These are phyloP conservation scores for Ctenoplectra terminalis DNA, from an alignment of 1,140 invertebrate genomes.

Conservation along the genomic window DNA sequence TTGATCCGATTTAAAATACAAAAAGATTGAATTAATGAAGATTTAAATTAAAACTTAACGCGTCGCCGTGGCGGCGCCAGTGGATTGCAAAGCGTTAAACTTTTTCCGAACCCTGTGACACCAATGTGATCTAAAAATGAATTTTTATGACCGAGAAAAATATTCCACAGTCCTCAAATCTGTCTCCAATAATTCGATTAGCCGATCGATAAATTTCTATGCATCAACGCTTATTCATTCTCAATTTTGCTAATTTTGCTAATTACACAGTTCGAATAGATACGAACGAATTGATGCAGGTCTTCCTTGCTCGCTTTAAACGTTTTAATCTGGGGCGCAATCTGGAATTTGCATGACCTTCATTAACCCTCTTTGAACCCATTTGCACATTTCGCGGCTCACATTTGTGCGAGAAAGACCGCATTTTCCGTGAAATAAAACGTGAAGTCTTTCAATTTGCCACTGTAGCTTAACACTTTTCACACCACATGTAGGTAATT, in stretches of 20 bases:
- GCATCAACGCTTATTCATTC: not conserved
- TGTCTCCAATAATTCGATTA: not conserved
- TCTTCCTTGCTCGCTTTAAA: not conserved
- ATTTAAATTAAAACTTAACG: too few relatives aligned
- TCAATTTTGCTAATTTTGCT: not conserved
- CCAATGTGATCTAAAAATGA: too few relatives aligned
- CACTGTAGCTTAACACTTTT: not conserved
- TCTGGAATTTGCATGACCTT: slow-evolving; percentile 30
- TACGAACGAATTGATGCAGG: not conserved
- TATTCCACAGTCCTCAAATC: too few relatives aligned
- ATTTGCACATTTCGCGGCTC: slow-evolving; percentile 7
- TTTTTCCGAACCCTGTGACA: too few relatives aligned
- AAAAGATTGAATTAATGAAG: too few relatives aligned
- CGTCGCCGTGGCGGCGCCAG: too few relatives aligned
- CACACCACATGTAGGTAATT: too few relatives aligned
- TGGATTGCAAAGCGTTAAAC: too few relatives aligned
- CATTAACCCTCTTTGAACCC: slow-evolving; percentile 16
- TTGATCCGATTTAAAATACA: too few relatives aligned
- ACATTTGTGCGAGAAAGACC: not conserved
- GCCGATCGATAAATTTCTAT: not conserved
- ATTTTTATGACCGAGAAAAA: too few relatives aligned
- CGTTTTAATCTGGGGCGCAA: slow-evolving; percentile 14
- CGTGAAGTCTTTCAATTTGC: not conserved
- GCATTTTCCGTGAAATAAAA: not conserved
- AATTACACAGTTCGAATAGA: not conserved